Base-by-base conservation (phyloP, 2,797 vertebrate genomes). In the Sphaeramia orbicularis region DNA sequence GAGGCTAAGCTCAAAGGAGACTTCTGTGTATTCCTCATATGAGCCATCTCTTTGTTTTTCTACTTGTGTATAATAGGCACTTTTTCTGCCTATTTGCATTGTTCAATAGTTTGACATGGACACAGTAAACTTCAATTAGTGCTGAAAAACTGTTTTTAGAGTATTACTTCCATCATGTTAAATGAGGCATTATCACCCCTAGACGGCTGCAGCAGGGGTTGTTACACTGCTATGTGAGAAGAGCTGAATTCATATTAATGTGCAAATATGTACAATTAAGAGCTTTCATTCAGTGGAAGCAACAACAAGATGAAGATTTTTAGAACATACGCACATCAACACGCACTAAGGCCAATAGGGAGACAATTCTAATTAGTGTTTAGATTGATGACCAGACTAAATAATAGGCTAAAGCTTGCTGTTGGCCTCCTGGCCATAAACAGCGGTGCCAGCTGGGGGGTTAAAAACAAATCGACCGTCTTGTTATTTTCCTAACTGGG, bases 391-490 rank as follows among this genome's bases (percentile, higher is more conserved):
- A 87, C 84, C 64, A 53, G 77, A 78, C 73, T 80, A 65, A 89
- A 83, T 81, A 88, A 86, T 71, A 89, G 76, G 78, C 64, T 57
- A 54, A 74, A 65, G 71, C 76, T 63, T 52, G 54, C 55, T 38
- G 71, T 44, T 16, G 30, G 63, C 79, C 74, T 76, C 63, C 35
- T 69, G 76, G 60, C 68, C 61, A 36, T 71, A 53, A 83, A 81
- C 68, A 76, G 59, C 10, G 2, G 45, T 58, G 56, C 74, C 66
- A 71, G 61, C 83, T 74, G 61, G 78, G 82, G 52, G 83, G 83
- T 80, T 86, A 80, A 74, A 87, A 86, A 85, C 80, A 86, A 87
- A 88, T 87, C 19, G 71, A 85, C 49, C 41, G 7, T 66, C 69
- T 80, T 83, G 69, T 88, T 86, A 76, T 87, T 87, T 79, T 81